These are phyloP conservation scores for Phalloptychus januarius DNA, from an alignment of 2,797 vertebrate genomes.

Conservation along the genomic window DNA sequence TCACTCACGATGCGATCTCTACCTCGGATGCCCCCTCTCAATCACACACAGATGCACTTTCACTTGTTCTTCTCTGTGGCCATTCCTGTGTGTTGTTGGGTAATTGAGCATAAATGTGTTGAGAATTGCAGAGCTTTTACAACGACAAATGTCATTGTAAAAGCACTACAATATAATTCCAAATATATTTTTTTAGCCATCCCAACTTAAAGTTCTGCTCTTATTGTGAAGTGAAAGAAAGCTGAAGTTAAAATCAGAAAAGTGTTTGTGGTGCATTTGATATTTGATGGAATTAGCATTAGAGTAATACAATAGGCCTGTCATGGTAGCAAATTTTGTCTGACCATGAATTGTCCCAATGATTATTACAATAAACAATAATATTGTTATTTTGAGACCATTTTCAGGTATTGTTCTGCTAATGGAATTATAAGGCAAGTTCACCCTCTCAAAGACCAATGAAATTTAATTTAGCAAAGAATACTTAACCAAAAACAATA, in stretches of 20 bases:
- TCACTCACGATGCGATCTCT: conserved; percentile 66
- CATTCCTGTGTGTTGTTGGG: conserved; percentile 41
- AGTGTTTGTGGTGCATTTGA: not conserved
- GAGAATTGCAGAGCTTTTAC: conserved; percentile 45
- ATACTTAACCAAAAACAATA: too few relatives aligned
- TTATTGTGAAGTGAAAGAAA: not conserved
- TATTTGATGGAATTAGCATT: not conserved
- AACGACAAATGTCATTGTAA: not conserved
- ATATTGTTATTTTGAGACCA: too few relatives aligned
- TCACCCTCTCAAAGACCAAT: too few relatives aligned
- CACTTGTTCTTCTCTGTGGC: conserved; percentile 36
- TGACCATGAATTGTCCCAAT: too few relatives aligned
- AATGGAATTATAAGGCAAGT: too few relatives aligned
- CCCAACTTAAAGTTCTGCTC: not conserved
- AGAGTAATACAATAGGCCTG: not conserved
- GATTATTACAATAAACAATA: too few relatives aligned
- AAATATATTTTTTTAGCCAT: not conserved
- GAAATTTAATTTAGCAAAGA: too few relatives aligned
- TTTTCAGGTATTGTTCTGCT: too few relatives aligned
- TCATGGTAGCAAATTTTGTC: too few relatives aligned
- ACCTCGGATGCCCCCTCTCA: conserved; percentile 26
- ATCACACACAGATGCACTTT: conserved; percentile 35
- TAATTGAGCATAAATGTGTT: conserved; percentile 69
- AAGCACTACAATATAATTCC: too few relatives aligned
- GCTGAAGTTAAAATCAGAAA: not conserved